Evolutionary conservation across 2,113 vertebrate genomes (phyloP).

Genomic region (Uropsilus gracilis): DNA sequence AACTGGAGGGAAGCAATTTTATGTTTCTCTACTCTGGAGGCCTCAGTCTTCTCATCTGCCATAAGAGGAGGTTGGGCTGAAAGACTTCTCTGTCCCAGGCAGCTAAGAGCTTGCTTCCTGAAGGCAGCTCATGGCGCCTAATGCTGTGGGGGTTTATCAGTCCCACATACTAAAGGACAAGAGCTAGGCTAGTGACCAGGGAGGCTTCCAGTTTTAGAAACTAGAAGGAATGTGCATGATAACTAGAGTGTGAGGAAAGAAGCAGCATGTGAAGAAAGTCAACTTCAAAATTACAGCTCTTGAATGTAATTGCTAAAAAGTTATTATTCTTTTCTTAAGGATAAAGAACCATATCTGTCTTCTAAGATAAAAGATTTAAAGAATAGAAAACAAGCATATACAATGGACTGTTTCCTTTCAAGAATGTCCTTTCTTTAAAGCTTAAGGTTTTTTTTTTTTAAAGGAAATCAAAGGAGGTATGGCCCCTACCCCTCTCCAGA

Average conservation of each 20-base stretch:
- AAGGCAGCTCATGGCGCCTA: neutral
- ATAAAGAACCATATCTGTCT: neutral
- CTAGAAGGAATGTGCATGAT: neutral
- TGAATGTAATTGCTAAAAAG: neutral
- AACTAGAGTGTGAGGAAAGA: neutral
- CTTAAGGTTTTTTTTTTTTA: too few species aligned
- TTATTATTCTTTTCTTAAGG: neutral
- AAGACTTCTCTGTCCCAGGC: neutral
- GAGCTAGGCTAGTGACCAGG: neutral
- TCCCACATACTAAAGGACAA: neutral
- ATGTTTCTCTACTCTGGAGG: too few species aligned
- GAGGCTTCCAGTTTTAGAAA: neutral
- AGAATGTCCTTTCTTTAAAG: neutral
- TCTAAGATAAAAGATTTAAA: neutral
- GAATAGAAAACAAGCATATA: neutral
- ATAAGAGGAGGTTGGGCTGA: neutral
- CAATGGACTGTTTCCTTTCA: neutral
- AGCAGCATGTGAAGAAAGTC: neutral
- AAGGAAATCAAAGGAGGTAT: neutral
- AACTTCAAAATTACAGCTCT: neutral
- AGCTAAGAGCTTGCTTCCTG: neutral
- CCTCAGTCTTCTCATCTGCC: neutral
- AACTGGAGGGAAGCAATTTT: neutral
- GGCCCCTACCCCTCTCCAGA: neutral
- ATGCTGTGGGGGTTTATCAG: neutral